Conservation (phyloP, 2,797 vertebrate species). For the Alauda arvensis region DNA sequence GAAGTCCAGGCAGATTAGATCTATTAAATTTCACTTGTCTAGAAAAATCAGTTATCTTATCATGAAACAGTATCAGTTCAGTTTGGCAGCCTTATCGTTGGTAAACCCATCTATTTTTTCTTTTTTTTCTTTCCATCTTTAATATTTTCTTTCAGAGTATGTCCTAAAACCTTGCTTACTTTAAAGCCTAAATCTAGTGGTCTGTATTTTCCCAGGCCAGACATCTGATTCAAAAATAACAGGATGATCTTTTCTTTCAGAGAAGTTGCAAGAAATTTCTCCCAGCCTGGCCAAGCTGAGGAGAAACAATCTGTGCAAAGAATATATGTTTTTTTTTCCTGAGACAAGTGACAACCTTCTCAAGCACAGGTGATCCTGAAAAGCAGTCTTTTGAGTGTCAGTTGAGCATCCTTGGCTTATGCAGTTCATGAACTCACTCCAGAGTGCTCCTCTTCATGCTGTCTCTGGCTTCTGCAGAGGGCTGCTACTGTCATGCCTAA, state of each 20-base stretch:
- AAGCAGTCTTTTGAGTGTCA: background rate
- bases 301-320: background rate
- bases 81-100: background rate
- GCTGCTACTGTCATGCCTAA: background rate
- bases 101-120: background rate
- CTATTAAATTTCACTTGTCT: slow-evolving; percentile 29
- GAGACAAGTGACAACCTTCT: background rate
- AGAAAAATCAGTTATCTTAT: slow-evolving; percentile 21
- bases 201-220: background rate
- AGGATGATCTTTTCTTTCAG: background rate
- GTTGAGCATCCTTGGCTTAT: background rate
- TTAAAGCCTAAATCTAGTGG: background rate
- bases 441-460: background rate
- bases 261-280: background rate
- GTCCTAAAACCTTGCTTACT: background rate
- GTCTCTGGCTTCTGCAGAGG: background rate
- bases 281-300: background rate
- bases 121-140: background rate
- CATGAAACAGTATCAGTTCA: background rate
- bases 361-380: background rate
- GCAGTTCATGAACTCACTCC: background rate
- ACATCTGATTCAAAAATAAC: background rate
- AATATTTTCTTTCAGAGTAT: background rate
- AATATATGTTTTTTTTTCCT: background rate
- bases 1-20: background rate